Percentiles rank a stretch among this genome's conserved stretches.
These are phyloP conservation scores for Taurulus bubalis DNA, from an alignment of 2,113 vertebrate species.

Conservation along the genomic window DNA sequence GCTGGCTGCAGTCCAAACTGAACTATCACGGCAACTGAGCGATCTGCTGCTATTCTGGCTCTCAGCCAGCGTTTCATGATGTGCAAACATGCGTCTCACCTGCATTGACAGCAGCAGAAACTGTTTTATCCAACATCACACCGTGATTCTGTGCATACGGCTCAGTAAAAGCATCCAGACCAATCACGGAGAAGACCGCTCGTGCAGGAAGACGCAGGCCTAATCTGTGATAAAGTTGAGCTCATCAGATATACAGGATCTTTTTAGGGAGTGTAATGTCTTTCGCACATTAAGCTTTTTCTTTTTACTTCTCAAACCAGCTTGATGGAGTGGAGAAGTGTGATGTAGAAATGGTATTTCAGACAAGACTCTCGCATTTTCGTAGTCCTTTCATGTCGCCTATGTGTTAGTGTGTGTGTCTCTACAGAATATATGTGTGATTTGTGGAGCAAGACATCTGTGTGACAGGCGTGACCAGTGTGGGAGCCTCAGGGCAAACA, in stretches of 20 bases:
- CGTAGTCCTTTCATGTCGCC: constrained; percentile 16
- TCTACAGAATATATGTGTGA: constrained; percentile 33
- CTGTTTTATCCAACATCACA: not conserved
- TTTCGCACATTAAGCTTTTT: not conserved
- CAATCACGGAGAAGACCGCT: not conserved
- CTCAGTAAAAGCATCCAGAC: not conserved
- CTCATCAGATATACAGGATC: not conserved
- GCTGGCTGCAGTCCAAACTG: constrained; percentile 48
- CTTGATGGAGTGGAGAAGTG: not conserved
- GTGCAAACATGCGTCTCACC: constrained; percentile 36
- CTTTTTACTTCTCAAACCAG: not conserved
- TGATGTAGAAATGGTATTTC: not conserved
- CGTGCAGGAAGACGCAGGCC: not conserved
- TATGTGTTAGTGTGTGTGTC: constrained; percentile 19
- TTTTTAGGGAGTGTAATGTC: not conserved
- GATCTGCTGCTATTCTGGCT: constrained; percentile 61
- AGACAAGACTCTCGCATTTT: constrained; percentile 17
- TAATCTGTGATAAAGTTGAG: not conserved
- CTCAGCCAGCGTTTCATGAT: constrained; percentile 41
- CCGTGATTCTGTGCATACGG: not conserved
- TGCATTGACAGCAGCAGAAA: constrained; percentile 15
- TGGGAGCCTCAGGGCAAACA: constrained; percentile 49
- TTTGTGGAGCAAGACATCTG: constrained; percentile 65
- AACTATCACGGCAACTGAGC: constrained; percentile 20
- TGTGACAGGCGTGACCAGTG: constrained; percentile 71